Base-by-base conservation (phyloP, 2,888 invertebrate genomes). In the Neoitamus cyanurus region DNA sequence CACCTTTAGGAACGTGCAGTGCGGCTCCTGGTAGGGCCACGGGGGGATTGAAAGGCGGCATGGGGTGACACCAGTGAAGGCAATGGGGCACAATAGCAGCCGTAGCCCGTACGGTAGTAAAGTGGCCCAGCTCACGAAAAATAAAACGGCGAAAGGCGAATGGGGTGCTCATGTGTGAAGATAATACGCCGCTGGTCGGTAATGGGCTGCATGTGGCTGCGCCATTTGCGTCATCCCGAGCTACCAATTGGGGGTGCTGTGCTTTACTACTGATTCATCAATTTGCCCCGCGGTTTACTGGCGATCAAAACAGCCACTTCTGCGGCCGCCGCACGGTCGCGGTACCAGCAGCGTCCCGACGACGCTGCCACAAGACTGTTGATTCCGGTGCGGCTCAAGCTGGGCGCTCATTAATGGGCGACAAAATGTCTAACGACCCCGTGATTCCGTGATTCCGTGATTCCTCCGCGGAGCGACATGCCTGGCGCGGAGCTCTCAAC, bases 121-220 rank as follows among this genome's bases (percentile, higher is more conserved):
- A 34, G 34, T 70, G 70, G 31, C 68, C 58, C 80, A 36, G 36
- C 68, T 58, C 34, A 34, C 36, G 20, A 73, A 36, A 73, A 20
- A 73, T 37, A 77, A 77, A 77, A 46, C 13, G 46, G 11, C 28
- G 20, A 77, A 77, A 46, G 1, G 15, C 34, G 36, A 72, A 82
- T 37, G 46, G 69, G 72, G 83, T 69, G 83, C 83, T 83, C 83
- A 72, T 83, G 83, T 83, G 83, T 83, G 37, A 83, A 83, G 83
- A 83, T 83, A 83, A 83, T 70, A 72, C 46, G 46, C 31, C 72
- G 70, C 72, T 42, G 80, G 80, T 80, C 75, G 28, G 68, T 82
- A 82, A 82, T 72, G 72, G 70, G 70, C 31, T 83, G 83, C 70
- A 83, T 83, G 72, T 72, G 83, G 46, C 72, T 42, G 42, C 15